phyloP scores from a whole-genome alignment of 2,113 vertebrate species.

The Eurystomus gularis region DNA sequence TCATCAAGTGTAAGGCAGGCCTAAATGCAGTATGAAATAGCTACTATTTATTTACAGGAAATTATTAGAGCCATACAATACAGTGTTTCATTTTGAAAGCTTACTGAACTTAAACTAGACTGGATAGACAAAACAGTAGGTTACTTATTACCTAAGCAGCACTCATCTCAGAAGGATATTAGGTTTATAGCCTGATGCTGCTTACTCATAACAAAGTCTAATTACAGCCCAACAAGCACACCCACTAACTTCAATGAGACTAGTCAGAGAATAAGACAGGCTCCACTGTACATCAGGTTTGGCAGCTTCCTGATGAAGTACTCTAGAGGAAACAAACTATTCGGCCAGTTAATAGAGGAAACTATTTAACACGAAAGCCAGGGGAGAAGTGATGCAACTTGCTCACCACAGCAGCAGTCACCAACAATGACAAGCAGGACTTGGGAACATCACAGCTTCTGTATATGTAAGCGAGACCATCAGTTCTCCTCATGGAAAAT shows the following conservation, averaged over 20 bases:
- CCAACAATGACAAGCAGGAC: not conserved
- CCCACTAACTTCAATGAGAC: constrained; percentile 17
- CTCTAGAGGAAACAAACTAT: constrained; percentile 49
- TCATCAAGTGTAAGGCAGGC: not conserved
- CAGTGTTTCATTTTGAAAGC: constrained; percentile 11
- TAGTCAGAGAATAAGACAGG: not conserved
- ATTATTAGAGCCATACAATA: not conserved
- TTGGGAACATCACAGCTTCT: not conserved
- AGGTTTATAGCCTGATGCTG: constrained; percentile 7
- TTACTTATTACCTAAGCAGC: constrained; percentile 14
- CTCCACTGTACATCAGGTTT: constrained; percentile 5
- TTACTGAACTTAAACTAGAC: not conserved
- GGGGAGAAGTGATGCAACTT: not conserved
- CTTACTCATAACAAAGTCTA: constrained; percentile 49
- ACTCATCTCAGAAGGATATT: constrained; percentile 26
- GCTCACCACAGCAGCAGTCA: not conserved
- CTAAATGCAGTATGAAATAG: not conserved
- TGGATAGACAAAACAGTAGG: not conserved
- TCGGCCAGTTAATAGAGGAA: constrained; percentile 50
- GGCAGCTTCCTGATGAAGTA: constrained; percentile 49
- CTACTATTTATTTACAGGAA: not conserved
- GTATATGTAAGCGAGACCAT: rapidly evolving
- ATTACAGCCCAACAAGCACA: constrained; percentile 38
- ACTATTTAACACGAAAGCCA: not conserved
- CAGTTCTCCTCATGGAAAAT: not conserved